These are phyloP conservation scores for Nineta flava DNA, from an alignment of 2,888 invertebrate genomes.

Conservation along the genomic window DNA sequence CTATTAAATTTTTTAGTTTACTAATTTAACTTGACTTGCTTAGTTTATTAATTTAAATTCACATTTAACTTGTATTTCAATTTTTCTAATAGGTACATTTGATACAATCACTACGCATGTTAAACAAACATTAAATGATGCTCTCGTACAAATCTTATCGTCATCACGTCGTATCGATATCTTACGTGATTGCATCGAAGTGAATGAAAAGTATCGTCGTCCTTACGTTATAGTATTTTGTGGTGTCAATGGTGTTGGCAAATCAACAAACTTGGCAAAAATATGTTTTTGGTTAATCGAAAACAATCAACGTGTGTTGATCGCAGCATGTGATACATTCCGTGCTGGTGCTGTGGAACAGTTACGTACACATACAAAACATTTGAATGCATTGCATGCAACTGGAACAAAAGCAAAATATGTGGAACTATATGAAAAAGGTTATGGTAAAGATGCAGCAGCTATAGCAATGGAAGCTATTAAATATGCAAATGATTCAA, in stretches of 20 bases:
- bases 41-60: background rate
- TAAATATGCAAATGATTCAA: slow-evolving; percentile 64
- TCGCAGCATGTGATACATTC: slow-evolving; percentile 99
- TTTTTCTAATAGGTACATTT: slow-evolving; percentile 75
- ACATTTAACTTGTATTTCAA: too few relatives aligned
- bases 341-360: slow-evolving; percentile 98
- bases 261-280: slow-evolving; percentile 97
- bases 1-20: background rate
- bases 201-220: slow-evolving; percentile 55
- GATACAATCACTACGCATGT: slow-evolving; percentile 82
- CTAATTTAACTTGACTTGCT: background rate
- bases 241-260: slow-evolving; percentile 97
- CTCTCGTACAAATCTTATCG: slow-evolving; percentile 85
- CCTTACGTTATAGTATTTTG: slow-evolving; percentile 96
- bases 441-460: slow-evolving; percentile 92
- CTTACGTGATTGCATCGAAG: slow-evolving; percentile 86
- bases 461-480: slow-evolving; percentile 98
- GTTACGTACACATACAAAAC: slow-evolving; percentile 82
- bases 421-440: slow-evolving; percentile 96
- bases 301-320: slow-evolving; percentile 87
- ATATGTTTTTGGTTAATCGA: slow-evolving; percentile 99
- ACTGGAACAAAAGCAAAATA: slow-evolving; percentile 55
- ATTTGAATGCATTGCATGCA: slow-evolving; percentile 88
- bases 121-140: slow-evolving; percentile 72
- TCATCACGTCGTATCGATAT: slow-evolving; percentile 93